These are phyloP conservation scores for Nycticryphes semicollaris DNA, from an alignment of 2,113 vertebrate genomes.

Conservation along the genomic window DNA sequence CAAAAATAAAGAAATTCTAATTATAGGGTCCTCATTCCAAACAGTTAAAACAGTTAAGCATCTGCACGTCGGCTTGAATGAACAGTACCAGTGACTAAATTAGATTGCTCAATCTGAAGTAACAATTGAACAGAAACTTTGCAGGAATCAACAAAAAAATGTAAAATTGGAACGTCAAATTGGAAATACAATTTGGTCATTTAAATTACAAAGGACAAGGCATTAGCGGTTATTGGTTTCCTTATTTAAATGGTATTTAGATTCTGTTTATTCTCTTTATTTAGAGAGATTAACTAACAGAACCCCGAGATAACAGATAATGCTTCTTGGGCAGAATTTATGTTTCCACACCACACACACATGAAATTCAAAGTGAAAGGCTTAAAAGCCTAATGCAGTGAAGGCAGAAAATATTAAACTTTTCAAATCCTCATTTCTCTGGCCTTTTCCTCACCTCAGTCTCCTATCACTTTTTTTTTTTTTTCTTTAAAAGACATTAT, in stretches of 20 bases:
- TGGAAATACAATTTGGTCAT: neutral
- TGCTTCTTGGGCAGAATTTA: neutral
- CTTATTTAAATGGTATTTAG: neutral
- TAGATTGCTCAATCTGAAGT: neutral
- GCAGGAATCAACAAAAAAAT: neutral
- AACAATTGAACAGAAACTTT: neutral
- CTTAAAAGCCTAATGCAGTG: conserved; percentile 12
- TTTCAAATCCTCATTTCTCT: conserved; percentile 26
- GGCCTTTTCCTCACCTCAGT: conserved; percentile 53
- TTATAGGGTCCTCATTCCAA: neutral
- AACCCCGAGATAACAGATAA: neutral
- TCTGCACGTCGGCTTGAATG: neutral
- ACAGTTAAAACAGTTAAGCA: neutral
- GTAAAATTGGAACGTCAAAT: neutral
- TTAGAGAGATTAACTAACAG: neutral
- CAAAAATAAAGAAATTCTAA: neutral
- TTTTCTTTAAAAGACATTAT: conserved; percentile 46
- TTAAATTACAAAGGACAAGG: neutral
- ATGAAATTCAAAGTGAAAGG: conserved; percentile 15
- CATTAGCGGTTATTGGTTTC: neutral
- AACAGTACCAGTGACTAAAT: neutral
- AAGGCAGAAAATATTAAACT: conserved; percentile 20
- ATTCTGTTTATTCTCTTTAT: neutral
- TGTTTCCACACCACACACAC: neutral
- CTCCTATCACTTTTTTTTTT: conserved; percentile 33